phyloP scores from a whole-genome alignment of 2,113 vertebrate species.

The Prietella phreatophila region DNA sequence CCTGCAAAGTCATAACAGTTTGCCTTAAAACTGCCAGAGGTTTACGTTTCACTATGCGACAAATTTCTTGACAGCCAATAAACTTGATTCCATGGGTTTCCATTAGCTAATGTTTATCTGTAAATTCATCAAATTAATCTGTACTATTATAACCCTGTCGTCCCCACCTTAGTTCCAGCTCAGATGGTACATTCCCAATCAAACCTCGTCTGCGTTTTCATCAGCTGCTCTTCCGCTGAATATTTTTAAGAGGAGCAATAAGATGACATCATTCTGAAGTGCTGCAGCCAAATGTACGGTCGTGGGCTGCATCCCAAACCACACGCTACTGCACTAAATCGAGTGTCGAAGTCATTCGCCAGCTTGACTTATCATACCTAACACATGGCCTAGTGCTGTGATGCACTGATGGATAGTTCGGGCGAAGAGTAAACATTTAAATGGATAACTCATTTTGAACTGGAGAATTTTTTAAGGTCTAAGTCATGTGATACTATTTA shows the following conservation, averaged over 20 bases:
- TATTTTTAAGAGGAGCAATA: too few species aligned
- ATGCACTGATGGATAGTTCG: too few species aligned
- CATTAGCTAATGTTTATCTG: background rate
- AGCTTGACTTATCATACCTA: too few species aligned
- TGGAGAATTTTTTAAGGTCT: background rate
- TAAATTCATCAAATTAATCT: background rate
- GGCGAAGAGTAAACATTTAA: too few species aligned
- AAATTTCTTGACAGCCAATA: background rate
- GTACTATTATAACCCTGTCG: too few species aligned
- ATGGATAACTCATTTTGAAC: background rate
- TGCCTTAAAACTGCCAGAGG: background rate
- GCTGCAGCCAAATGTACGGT: too few species aligned
- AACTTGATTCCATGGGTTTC: background rate
- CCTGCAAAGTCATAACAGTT: background rate
- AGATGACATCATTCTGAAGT: too few species aligned
- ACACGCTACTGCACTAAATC: too few species aligned
- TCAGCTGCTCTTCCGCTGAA: background rate
- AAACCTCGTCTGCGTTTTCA: background rate
- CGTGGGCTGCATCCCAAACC: too few species aligned
- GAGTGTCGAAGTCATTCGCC: too few species aligned
- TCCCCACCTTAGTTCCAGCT: too few species aligned
- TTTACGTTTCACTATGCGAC: background rate
- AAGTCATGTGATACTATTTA: background rate
- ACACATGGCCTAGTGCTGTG: too few species aligned
- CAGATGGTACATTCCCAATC: background rate